These are phyloP conservation scores for Camponotus pennsylvanicus DNA, from an alignment of 1,140 invertebrate species.

Conservation along the genomic window DNA sequence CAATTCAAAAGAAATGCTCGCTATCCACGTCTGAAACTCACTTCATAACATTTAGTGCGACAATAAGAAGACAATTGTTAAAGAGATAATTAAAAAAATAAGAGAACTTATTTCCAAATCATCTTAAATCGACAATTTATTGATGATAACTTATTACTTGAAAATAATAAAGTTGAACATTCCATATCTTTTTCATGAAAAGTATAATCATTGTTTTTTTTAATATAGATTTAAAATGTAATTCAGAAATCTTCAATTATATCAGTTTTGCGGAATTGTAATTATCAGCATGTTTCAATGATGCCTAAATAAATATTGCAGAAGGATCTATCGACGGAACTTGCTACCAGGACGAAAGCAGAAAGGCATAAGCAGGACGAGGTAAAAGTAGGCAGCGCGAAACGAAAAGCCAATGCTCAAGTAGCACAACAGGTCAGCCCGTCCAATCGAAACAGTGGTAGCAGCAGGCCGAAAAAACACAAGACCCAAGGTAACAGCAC, in stretches of 20 bases:
- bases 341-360: conserved; percentile 89
- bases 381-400: conserved; percentile 87
- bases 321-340: conserved; percentile 91
- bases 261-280: conserved; percentile 29
- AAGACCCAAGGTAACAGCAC: conserved; percentile 76
- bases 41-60: too few relatives aligned
- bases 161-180: not conserved
- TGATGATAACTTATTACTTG: too few relatives aligned
- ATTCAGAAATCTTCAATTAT: not conserved
- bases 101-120: not conserved
- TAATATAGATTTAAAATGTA: not conserved
- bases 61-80: too few relatives aligned
- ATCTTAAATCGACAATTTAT: not conserved
- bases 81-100: not conserved
- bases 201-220: not conserved
- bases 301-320: conserved; percentile 77
- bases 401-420: conserved; percentile 87
- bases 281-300: conserved; percentile 35
- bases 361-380: conserved; percentile 91
- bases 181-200: not conserved
- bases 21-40: too few relatives aligned
- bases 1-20: too few relatives aligned
- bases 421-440: conserved; percentile 85
- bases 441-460: conserved; percentile 68
- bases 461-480: conserved; percentile 82